Evolutionary conservation across 2,888 invertebrate species (phyloP), one percentile per base, ranked within the genome.

Genomic region (Beris chalybata): DNA sequence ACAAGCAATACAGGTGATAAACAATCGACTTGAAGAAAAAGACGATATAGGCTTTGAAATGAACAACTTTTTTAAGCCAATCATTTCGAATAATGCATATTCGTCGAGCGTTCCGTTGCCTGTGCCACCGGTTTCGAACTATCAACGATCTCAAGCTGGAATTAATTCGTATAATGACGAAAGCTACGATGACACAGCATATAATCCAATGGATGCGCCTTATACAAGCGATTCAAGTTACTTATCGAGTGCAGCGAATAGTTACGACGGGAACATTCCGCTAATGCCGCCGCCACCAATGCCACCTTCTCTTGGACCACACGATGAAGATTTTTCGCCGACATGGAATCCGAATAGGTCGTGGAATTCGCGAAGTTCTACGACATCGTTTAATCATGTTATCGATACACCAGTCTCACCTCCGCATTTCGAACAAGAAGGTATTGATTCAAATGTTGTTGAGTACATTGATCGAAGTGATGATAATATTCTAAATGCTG

Each of bases 351-450:
- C 82, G 81, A 74, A 80, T 76, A 71, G 83, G 82, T 79, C 82
- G 4, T 81, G 80, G 80, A 74, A 77, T 61, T 71, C 76, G 43
- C 66, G 76, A 29, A 77, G 79, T 64, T 73, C 74, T 59, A 78
- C 83, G 71, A 79, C 78, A 66, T 76, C 76, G 12, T 79, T 79
- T n/a, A 76, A 77, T 54, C 68, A 71, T 5, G 71, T 74, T 69
- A 71, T 80, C 3, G 86, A 87, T 72, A 87, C 88, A 0, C 88
- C 88, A 0, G 86, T 87, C 71, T 88, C 88, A 56, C 88, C 89
- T 29, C 87, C 87, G 0, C 83, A 84, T 70, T 87, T 85, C 70
- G 88, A 88, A 72, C 85, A 86, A 72, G 83, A 87, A 72, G 82
- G 84, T 48, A 84, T 83, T 66, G 80, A 73, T 65, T 72, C 79